Base-by-base conservation (phyloP, 2,113 vertebrate genomes). In the Zonotrichia leucophrys region DNA sequence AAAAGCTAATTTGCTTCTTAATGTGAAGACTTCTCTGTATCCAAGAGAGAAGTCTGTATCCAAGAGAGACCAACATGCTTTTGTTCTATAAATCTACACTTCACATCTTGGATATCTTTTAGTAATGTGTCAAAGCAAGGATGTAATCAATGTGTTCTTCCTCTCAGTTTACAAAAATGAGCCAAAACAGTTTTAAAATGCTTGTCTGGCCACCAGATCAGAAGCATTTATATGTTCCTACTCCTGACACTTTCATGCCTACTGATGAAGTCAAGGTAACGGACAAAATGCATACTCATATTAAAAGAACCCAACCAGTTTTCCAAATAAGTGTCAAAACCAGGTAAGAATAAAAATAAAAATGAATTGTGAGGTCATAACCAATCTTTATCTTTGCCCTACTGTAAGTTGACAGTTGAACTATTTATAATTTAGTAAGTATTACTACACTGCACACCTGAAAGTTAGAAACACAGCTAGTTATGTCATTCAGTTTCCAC, bases 401-500 rank as follows among this genome's bases (percentile, higher is more conserved):
- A 67, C 62, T 1, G 0, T 2, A 77, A 81, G 28, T 2, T 75
- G 37, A 41, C 35, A 59, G 41, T 19, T 85, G n/a, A 87, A 83
- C 67, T 82, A 72, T 47, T 89, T 66, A 47, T 46, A 3, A 35
- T 73, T 42, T 64, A 21, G 63, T 8, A 72, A 77, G 39, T 10
- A 17, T 28, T 83, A 64, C 68, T n/a, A 52, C 4, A 66, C 19
- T 42, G 62, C 62, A 88, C 20, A 69, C 72, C 9, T 42, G 46
- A 79, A 87, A 87, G 37, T 49, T 2, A 90, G 41, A 83, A 88
- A 68, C 50, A 82, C 28, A 62, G 42, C n/a, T 37, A 23, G 23
- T 83, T 89, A 90, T 53, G 41, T 53, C 67, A 76, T 49, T 90
- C 58, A 58, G 31, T 79, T 94, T 92, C 82, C 87, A 87, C 75